These are phyloP conservation scores for Heliothis peltigera DNA, from an alignment of 2,888 invertebrate genomes.

Conservation along the genomic window DNA sequence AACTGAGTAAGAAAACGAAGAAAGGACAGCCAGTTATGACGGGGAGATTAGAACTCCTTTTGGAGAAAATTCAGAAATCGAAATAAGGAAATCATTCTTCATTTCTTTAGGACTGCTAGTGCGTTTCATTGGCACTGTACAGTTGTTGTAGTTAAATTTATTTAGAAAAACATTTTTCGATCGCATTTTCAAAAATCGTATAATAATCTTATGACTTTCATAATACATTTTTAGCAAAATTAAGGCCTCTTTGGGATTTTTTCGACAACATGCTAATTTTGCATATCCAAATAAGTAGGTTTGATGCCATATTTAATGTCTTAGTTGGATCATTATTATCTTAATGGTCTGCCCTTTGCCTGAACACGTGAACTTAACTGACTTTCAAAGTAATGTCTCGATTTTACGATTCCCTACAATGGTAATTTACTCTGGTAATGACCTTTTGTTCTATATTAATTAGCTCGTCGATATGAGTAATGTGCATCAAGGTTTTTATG, in stretches of 20 bases:
- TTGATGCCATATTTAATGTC: not conserved
- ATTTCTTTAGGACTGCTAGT: constrained; percentile 8
- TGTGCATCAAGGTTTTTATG: constrained; percentile 18
- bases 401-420: constrained; percentile 54
- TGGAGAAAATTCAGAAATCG: constrained; percentile 92
- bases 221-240: no score
- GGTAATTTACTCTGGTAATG: constrained; percentile 60
- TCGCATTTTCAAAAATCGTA: no score
- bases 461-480: constrained; percentile 41
- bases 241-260: not conserved
- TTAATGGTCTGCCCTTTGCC: constrained; percentile 13
- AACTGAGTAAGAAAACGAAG: constrained; percentile 93
- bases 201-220: no score
- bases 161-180: no score
- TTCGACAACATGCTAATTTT: no score
- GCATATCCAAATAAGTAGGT: not conserved
- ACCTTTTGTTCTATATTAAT: constrained; percentile 60
- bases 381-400: constrained; percentile 32
- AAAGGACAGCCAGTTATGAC: constrained; percentile 97
- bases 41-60: constrained; percentile 93
- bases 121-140: not conserved
- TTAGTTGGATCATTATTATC: constrained; percentile 43
- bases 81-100: constrained; percentile 28
- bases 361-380: constrained; percentile 31
- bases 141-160: no score